These are phyloP conservation scores for Mus minutoides DNA, from an alignment of 2,797 vertebrate species.

Conservation along the genomic window DNA sequence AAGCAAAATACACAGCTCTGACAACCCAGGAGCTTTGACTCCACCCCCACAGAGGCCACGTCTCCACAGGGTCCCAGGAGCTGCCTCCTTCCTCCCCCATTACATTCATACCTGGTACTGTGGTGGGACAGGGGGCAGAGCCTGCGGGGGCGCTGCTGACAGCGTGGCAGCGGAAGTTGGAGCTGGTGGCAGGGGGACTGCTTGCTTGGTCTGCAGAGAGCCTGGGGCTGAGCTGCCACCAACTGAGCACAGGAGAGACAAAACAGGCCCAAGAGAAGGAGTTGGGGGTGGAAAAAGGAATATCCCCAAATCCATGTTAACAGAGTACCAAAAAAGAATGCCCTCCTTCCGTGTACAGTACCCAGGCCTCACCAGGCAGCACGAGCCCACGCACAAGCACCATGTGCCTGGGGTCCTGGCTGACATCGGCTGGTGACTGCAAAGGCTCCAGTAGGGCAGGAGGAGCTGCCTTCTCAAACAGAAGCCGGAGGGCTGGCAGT, in stretches of 20 bases:
- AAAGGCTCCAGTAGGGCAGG: conserved; percentile 88
- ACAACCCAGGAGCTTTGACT: fast-evolving
- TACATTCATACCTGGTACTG: conserved; percentile 83
- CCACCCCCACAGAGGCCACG: too few relatives aligned
- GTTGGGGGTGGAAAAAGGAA: not conserved
- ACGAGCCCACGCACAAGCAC: conserved; percentile 94
- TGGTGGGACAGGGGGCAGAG: conserved; percentile 84
- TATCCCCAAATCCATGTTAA: not conserved
- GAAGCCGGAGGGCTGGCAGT: conserved; percentile 91
- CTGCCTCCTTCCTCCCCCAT: fast-evolving
- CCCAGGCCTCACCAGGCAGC: conserved; percentile 90
- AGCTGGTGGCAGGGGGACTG: conserved; percentile 88
- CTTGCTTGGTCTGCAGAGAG: conserved; percentile 90
- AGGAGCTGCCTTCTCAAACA: conserved; percentile 93
- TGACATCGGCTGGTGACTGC: conserved; percentile 90
- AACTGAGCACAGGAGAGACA: conserved; percentile 77
- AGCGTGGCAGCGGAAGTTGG: conserved; percentile 66
- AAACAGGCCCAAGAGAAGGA: fast-evolving
- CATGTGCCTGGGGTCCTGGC: conserved; percentile 96
- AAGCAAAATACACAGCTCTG: too few relatives aligned
- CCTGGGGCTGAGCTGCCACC: conserved; percentile 85
- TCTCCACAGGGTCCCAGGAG: not conserved
- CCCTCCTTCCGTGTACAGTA: fast-evolving
- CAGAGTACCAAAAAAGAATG: fast-evolving
- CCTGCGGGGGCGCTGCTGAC: conserved; percentile 78